Conservation (phyloP, 2,888 invertebrate genomes). For the Sinelater perroti region DNA sequence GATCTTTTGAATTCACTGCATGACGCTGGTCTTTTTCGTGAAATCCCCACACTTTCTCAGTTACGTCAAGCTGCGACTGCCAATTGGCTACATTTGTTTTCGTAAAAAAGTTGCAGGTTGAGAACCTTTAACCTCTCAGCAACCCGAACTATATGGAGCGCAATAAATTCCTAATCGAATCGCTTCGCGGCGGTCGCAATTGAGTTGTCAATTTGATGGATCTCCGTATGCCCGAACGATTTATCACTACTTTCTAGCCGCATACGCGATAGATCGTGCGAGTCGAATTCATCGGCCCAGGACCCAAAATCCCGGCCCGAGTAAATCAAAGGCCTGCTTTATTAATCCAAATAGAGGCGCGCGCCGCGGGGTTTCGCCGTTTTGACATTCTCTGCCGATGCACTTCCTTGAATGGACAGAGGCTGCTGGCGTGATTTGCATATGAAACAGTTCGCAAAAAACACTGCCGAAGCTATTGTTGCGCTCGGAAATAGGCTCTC, state of each 20-base stretch:
- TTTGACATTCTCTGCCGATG: slow-evolving; percentile 15
- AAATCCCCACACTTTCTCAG: too few relatives aligned
- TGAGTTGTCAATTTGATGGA: slow-evolving; percentile 56
- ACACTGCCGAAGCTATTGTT: slow-evolving; percentile 10
- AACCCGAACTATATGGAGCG: too few relatives aligned
- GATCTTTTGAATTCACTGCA: too few relatives aligned
- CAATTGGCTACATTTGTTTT: too few relatives aligned
- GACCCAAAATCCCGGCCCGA: neutral
- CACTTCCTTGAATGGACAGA: slow-evolving; percentile 26
- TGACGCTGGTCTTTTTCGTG: too few relatives aligned
- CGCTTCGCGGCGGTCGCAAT: slow-evolving; percentile 35
- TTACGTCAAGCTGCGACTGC: too few relatives aligned
- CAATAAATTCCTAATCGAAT: slow-evolving; percentile 20
- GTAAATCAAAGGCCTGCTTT: neutral
- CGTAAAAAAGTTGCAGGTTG: too few relatives aligned
- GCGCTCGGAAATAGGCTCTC: too few relatives aligned
- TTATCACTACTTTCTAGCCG: slow-evolving; percentile 50
- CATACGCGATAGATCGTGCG: slow-evolving; percentile 52
- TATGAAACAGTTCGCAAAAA: slow-evolving; percentile 18
- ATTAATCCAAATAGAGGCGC: neutral
- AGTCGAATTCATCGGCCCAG: slow-evolving; percentile 51
- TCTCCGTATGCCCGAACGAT: slow-evolving; percentile 49
- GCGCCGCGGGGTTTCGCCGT: slow-evolving; percentile 16
- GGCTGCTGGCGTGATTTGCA: slow-evolving; percentile 24
- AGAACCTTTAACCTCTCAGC: too few relatives aligned